Evolutionary conservation across 2,113 vertebrate genomes (phyloP).

Genomic region (Lepus europaeus): DNA sequence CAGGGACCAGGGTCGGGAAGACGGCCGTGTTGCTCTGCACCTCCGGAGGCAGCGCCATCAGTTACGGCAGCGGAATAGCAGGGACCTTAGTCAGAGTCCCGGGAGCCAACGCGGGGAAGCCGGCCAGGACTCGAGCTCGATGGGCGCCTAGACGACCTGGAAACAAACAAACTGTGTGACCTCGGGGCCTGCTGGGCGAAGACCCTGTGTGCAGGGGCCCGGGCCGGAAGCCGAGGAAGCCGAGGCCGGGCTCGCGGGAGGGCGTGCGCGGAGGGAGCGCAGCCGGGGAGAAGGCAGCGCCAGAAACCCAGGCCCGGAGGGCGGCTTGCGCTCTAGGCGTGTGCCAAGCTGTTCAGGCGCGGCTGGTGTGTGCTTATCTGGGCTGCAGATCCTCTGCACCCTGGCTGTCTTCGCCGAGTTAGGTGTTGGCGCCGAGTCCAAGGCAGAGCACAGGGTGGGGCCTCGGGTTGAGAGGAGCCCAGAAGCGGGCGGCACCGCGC

Average conservation of each 20-base stretch:
- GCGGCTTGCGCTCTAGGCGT: fast-evolving
- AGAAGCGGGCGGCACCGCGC: no score
- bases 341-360: fast-evolving
- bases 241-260: no score
- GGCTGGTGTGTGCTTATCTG: fast-evolving
- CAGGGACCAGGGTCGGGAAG: background rate
- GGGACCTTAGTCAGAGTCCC: background rate
- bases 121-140: background rate
- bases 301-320: background rate
- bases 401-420: fast-evolving
- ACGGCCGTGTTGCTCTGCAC: fast-evolving
- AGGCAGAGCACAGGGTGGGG: no score
- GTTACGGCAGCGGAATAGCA: background rate
- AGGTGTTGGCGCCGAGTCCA: no score
- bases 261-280: no score
- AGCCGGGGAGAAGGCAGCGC: background rate
- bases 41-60: fast-evolving
- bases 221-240: fast-evolving
- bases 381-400: fast-evolving
- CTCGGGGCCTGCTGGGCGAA: background rate
- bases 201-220: no score
- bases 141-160: background rate
- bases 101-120: background rate
- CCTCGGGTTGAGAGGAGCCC: background rate
- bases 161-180: background rate